Percentiles rank a stretch among this genome's conserved stretches.
Evolutionary conservation across 2,797 vertebrate species (phyloP).

Genomic region (Enteromius viviparus): DNA sequence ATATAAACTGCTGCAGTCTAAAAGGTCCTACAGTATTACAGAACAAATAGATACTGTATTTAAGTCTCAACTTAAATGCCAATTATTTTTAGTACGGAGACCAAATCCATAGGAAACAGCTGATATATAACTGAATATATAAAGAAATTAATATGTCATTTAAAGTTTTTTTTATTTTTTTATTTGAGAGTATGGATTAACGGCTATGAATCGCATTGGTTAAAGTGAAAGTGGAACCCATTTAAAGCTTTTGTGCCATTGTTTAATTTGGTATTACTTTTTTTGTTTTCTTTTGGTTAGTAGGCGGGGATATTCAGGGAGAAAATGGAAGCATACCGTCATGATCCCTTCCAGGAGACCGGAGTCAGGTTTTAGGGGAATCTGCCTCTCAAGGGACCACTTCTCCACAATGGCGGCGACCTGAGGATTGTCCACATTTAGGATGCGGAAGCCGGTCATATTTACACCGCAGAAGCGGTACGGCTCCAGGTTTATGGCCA

Average conservation of each 20-base stretch:
- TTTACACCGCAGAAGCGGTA: slow-evolving; percentile 98
- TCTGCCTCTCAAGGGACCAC: slow-evolving; percentile 95
- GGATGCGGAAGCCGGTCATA: slow-evolving; percentile 96
- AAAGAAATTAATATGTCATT: not conserved
- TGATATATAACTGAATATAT: not conserved
- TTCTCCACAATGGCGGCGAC: slow-evolving; percentile 95
- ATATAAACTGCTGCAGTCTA: slow-evolving; percentile 33
- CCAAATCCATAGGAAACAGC: not conserved
- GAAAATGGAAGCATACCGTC: slow-evolving; percentile 87
- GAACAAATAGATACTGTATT: slow-evolving; percentile 45
- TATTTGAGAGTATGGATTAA: not conserved
- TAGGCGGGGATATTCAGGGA: not conserved
- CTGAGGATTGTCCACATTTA: slow-evolving; percentile 95
- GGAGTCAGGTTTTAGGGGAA: slow-evolving; percentile 86
- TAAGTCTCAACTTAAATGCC: not conserved
- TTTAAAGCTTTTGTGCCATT: slow-evolving; percentile 4
- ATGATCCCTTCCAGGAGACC: slow-evolving; percentile 93
- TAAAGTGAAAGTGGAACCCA: not conserved
- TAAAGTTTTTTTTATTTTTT: not conserved
- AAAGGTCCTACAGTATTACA: slow-evolving; percentile 4
- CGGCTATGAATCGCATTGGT: not conserved
- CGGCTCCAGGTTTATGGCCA: slow-evolving; percentile 95
- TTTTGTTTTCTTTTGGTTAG: not conserved
- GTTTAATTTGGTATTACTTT: not conserved
- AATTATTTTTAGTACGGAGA: slow-evolving; percentile 18